Percentiles rank a stretch among this genome's conserved stretches.
These are phyloP conservation scores for Morelia viridis DNA, from an alignment of 2,797 vertebrate genomes.

Conservation along the genomic window DNA sequence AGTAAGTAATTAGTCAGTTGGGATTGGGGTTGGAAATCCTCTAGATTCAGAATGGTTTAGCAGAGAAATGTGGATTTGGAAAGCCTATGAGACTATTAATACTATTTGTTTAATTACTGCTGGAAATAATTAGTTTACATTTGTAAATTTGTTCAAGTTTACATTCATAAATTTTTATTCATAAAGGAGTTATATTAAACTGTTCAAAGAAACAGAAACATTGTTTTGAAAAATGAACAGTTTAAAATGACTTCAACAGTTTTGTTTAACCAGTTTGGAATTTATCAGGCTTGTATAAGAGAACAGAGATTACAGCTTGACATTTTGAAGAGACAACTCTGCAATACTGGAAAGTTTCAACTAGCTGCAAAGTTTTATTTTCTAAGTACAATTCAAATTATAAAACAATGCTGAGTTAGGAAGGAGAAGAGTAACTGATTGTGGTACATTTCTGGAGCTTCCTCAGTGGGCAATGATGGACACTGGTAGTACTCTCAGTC, in stretches of 20 bases:
- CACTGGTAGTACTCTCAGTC: background rate
- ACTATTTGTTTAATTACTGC: conserved; percentile 6
- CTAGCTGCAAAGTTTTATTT: background rate
- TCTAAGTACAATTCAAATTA: background rate
- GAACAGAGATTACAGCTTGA: background rate
- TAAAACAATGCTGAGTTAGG: conserved; percentile 2
- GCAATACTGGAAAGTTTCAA: background rate
- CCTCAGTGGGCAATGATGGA: background rate
- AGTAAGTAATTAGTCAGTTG: conserved; percentile 76
- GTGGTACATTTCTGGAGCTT: background rate
- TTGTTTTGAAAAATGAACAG: background rate
- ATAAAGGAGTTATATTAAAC: background rate
- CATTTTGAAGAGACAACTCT: background rate
- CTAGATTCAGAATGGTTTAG: background rate
- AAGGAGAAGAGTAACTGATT: background rate
- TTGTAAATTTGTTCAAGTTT: background rate
- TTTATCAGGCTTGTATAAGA: background rate
- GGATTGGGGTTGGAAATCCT: background rate
- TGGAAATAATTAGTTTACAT: background rate
- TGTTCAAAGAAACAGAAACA: background rate
- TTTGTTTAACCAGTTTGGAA: background rate
- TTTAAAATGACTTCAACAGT: background rate
- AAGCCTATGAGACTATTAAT: background rate
- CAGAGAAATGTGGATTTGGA: background rate
- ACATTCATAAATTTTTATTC: background rate